Base-by-base conservation (phyloP, 2,113 vertebrate species). In the Daboia siamensis region DNA sequence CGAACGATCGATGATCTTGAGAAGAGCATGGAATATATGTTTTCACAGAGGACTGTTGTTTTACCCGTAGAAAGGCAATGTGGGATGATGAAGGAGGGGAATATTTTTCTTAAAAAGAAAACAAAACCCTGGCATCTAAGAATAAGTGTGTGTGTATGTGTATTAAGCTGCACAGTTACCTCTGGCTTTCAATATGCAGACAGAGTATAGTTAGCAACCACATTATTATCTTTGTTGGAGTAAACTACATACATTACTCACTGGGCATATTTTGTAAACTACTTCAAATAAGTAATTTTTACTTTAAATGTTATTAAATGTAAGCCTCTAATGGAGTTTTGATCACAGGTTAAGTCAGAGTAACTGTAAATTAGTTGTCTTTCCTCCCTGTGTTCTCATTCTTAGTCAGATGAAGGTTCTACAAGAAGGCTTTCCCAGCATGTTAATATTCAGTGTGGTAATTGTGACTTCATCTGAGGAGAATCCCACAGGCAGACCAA, bases 401-500 rank as follows among this genome's bases (percentile, higher is more conserved):
- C 64, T 5, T 89, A 94, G 92, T 92, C 0, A 0, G 85, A n/a
- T 0, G 1, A 44, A 88, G 87, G 12, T 92, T 93, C 91, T 80
- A 90, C 89, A 95, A 95, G 96, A 95, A 92, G 93, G n/a, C 85
- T 94, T 93, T 95, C 61, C 91, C 69, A 92, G 84, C 26, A 51
- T 93, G 92, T 93, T 48, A 94, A 93, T 95, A 96, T 96, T 96
- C 96, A 90, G 33, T 0, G 0, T 93, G 90, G 94, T 93, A 95
- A 93, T 95, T 93, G 94, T 97, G 96, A 97, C 96, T 97, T 97
- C 97, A 96, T 96, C 93, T 0, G 0, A 88, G 93, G 96, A 97
- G 96, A 97, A 96, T 98, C 96, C 96, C 94, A 95, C 91, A 87
- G 86, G 96, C 33, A 0, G 89, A 96, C 95, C 94, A 90, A 95